These are phyloP conservation scores for Hydrophis major DNA, from an alignment of 2,797 vertebrate genomes.

Conservation along the genomic window DNA sequence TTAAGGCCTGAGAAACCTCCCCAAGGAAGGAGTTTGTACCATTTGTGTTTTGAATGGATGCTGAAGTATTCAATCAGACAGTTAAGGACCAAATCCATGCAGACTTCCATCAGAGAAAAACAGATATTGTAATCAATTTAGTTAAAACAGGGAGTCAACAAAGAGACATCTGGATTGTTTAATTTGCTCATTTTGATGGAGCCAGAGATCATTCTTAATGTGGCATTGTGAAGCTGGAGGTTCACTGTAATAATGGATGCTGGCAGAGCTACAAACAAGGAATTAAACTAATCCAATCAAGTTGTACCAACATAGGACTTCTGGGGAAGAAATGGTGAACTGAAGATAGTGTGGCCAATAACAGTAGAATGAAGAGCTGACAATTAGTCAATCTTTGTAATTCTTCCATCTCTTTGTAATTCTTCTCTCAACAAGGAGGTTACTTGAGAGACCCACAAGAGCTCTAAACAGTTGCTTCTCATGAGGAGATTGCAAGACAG, in stretches of 20 bases:
- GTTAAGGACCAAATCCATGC: conserved; percentile 50
- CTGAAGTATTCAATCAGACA: conserved; percentile 39
- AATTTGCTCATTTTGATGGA: conserved; percentile 45
- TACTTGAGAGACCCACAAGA: neutral
- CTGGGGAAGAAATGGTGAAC: neutral
- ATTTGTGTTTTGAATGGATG: neutral
- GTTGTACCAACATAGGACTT: conserved; percentile 33
- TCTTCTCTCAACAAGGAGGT: neutral
- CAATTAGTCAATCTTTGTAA: neutral
- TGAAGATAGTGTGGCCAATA: neutral
- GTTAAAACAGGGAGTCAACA: conserved; percentile 44
- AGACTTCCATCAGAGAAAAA: conserved; percentile 57
- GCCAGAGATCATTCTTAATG: conserved; percentile 42
- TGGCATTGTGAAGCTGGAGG: conserved; percentile 44
- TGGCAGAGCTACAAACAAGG: conserved; percentile 63
- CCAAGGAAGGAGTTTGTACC: neutral
- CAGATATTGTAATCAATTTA: conserved; percentile 57
- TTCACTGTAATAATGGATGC: conserved; percentile 51
- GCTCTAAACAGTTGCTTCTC: neutral
- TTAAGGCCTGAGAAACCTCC: neutral
- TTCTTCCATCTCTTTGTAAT: neutral
- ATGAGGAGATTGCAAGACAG: neutral
- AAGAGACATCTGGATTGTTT: conserved; percentile 51
- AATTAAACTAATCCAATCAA: conserved; percentile 63
- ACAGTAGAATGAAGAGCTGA: neutral